Evolutionary conservation across 2,113 vertebrate species (phyloP).

Genomic region (Poeciliopsis prolifica): DNA sequence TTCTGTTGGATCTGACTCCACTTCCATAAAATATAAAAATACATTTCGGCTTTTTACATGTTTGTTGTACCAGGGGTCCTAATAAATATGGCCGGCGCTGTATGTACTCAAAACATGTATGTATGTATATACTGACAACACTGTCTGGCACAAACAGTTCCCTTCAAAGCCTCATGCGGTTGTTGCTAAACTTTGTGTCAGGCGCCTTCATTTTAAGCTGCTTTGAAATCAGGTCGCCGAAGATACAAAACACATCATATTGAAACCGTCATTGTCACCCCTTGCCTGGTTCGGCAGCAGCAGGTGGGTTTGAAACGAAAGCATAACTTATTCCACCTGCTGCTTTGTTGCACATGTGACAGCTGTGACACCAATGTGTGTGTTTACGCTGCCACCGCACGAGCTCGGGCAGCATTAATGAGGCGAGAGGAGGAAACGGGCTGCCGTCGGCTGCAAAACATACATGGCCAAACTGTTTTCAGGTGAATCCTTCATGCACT

Average conservation of each 20-base stretch:
- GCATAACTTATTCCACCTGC: neutral
- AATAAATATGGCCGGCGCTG: neutral
- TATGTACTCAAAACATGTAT: slow-evolving; percentile 17
- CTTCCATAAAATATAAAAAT: neutral
- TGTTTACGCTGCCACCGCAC: neutral
- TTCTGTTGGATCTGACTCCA: neutral
- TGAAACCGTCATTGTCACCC: slow-evolving; percentile 1
- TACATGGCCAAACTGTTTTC: neutral
- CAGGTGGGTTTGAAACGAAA: neutral
- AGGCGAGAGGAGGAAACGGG: neutral
- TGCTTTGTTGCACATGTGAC: slow-evolving; percentile 4
- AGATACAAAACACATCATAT: neutral
- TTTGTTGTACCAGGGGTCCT: neutral
- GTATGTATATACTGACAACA: slow-evolving; percentile 34
- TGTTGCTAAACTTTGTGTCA: neutral
- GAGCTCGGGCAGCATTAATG: neutral
- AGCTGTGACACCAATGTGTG: neutral
- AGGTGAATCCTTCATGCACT: neutral
- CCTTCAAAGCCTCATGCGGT: slow-evolving; percentile 2
- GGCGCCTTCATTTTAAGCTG: neutral
- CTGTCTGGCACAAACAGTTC: neutral
- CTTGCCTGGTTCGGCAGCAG: neutral
- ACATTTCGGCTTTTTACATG: neutral
- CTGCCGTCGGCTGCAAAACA: neutral
- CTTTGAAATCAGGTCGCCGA: neutral